Percentiles rank a stretch among this genome's conserved stretches.
phyloP scores from a whole-genome alignment of 35 echinoderm and acorn worm genomes.

The Apostichopus parvimensis region DNA sequence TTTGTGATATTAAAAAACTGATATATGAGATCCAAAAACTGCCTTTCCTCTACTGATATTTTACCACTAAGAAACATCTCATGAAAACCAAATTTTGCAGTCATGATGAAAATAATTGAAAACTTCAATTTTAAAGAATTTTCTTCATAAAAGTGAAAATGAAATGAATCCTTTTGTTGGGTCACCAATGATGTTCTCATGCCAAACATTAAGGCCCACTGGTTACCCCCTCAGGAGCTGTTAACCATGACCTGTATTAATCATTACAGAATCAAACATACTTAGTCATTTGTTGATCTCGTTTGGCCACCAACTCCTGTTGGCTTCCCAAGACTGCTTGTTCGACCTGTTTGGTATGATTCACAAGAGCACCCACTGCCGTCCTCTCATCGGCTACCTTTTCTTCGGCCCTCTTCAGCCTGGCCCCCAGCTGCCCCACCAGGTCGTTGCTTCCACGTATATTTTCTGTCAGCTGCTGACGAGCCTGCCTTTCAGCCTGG shows the following conservation, averaged over 20 bases:
- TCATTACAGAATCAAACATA: slow-evolving; percentile 41
- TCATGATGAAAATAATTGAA: no score
- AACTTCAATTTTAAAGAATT: no score
- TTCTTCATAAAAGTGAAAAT: no score
- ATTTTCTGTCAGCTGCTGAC: slow-evolving; percentile 91
- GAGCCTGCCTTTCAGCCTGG: slow-evolving; percentile 65
- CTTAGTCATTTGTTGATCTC: slow-evolving; percentile 91
- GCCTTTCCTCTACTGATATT: no score
- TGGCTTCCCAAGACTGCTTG: slow-evolving; percentile 96
- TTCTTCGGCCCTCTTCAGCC: slow-evolving; percentile 94
- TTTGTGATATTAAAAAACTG: no score
- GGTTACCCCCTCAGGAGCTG: no score
- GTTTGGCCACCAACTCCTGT: slow-evolving; percentile 87
- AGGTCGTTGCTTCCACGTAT: slow-evolving; percentile 96
- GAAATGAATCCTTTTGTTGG: no score
- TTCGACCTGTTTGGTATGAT: slow-evolving; percentile 99
- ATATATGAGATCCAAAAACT: no score
- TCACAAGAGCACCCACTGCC: slow-evolving; percentile 92
- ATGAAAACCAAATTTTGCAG: no score
- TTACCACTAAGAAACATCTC: no score
- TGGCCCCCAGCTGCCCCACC: slow-evolving; percentile 93
- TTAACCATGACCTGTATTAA: neutral
- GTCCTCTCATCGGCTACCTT: slow-evolving; percentile 91
- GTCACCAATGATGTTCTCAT: no score
- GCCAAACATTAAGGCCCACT: no score